phyloP scores from a whole-genome alignment of 2,797 vertebrate genomes.

The Spinus pinus region DNA sequence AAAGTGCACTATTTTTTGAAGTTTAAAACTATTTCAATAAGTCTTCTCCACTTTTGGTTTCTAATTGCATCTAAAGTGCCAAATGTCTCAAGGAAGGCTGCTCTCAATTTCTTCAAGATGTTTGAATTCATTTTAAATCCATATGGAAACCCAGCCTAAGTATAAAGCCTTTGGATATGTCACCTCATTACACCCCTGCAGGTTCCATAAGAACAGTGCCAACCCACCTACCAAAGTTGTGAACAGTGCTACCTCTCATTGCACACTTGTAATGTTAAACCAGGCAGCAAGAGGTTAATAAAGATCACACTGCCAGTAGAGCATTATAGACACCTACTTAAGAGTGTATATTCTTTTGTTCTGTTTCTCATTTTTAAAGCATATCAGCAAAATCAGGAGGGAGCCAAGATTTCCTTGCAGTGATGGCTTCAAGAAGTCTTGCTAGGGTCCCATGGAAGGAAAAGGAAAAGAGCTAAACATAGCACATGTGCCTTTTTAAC shows the following conservation, averaged over 20 bases:
- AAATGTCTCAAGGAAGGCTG: background rate
- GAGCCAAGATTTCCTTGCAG: background rate
- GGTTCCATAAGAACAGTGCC: background rate
- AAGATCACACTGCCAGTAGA: background rate
- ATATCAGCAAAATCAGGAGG: background rate
- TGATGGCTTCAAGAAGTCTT: background rate
- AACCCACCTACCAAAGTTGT: background rate
- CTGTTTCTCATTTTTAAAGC: background rate
- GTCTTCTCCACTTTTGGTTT: background rate
- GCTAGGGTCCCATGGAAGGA: background rate
- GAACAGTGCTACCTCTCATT: background rate
- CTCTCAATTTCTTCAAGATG: constrained; percentile 1
- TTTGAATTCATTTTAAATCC: background rate
- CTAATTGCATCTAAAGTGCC: background rate
- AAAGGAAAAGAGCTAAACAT: background rate
- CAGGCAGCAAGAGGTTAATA: background rate
- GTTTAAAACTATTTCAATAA: background rate
- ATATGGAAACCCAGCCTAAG: background rate
- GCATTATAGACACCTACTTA: background rate
- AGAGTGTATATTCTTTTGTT: background rate
- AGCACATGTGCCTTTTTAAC: background rate
- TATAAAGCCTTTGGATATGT: background rate
- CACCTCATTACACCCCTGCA: background rate
- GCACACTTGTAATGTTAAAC: background rate
- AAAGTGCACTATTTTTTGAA: background rate